Evolutionary conservation across 2,797 vertebrate genomes (phyloP).

Genomic region (Myotis daubentonii): DNA sequence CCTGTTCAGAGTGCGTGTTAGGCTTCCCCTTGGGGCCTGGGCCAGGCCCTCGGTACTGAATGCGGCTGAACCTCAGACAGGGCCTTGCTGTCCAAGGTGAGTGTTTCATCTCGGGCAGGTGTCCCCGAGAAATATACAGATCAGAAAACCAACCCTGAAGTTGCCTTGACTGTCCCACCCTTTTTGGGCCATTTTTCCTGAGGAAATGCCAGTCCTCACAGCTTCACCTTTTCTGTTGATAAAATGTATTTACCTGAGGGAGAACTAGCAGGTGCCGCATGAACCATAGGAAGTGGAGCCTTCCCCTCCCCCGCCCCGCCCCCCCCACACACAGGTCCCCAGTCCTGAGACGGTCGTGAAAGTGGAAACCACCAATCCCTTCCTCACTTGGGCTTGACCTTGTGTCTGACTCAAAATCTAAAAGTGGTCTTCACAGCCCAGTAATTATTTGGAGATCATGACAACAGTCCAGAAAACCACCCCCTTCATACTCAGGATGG

Average conservation of each 20-base stretch:
- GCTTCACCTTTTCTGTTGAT: background rate
- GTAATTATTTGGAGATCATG: background rate
- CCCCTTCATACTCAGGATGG: background rate
- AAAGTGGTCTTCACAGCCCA: background rate
- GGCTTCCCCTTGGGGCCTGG: too few relatives aligned
- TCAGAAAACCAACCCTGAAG: background rate
- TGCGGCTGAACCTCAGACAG: background rate
- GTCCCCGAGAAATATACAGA: background rate
- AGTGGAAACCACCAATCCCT: background rate
- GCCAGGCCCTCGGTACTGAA: background rate
- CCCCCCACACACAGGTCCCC: rapidly evolving
- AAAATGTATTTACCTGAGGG: background rate
- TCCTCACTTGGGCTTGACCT: background rate
- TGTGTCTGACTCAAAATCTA: background rate
- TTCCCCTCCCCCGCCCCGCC: too few relatives aligned
- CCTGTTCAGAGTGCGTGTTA: background rate
- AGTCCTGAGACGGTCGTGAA: background rate
- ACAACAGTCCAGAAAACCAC: background rate
- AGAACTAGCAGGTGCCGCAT: rapidly evolving
- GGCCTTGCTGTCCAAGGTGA: background rate
- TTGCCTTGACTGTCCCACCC: background rate
- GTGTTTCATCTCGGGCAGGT: background rate
- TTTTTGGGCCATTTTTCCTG: background rate
- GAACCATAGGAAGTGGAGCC: background rate
- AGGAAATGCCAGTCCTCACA: background rate